Percentiles rank a stretch among this genome's conserved stretches.
phyloP scores from a whole-genome alignment of 2,888 invertebrate species.

The Scaptomyza reducta region DNA sequence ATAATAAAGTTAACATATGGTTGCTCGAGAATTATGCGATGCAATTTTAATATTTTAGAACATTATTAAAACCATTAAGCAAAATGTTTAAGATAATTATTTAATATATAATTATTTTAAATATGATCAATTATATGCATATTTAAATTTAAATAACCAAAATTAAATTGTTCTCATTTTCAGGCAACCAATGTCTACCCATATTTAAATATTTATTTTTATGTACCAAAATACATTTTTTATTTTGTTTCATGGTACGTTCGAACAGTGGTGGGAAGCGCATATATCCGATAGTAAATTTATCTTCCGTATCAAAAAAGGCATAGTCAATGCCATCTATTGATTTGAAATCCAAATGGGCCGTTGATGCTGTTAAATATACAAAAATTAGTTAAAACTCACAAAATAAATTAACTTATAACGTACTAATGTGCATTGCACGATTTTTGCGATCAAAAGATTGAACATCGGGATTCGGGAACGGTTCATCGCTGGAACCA shows the following conservation, averaged over 20 bases:
- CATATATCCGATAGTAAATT: slow-evolving; percentile 53
- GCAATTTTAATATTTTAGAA: too few species aligned
- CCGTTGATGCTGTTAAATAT: slow-evolving; percentile 30
- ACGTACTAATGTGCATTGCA: slow-evolving; percentile 40
- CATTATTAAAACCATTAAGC: too few species aligned
- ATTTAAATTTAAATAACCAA: too few species aligned
- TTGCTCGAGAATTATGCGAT: too few species aligned
- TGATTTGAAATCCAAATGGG: slow-evolving; percentile 47
- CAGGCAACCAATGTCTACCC: background rate
- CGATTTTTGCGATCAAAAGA: background rate
- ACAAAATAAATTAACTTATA: background rate
- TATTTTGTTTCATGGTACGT: slow-evolving; percentile 60
- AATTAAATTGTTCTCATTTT: too few species aligned
- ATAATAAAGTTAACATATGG: too few species aligned
- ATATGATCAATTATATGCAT: too few species aligned
- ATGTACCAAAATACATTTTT: slow-evolving; percentile 54
- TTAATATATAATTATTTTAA: too few species aligned
- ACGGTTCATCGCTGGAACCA: slow-evolving; percentile 26
- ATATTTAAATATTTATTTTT: too few species aligned
- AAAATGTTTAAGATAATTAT: too few species aligned
- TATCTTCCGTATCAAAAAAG: slow-evolving; percentile 61
- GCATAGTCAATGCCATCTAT: slow-evolving; percentile 69
- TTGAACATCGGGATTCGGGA: background rate
- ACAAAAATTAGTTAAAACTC: background rate
- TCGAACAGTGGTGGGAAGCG: slow-evolving; percentile 66